These are phyloP conservation scores for Enteromius radiatus DNA, from an alignment of 2,797 vertebrate genomes.

Conservation along the genomic window DNA sequence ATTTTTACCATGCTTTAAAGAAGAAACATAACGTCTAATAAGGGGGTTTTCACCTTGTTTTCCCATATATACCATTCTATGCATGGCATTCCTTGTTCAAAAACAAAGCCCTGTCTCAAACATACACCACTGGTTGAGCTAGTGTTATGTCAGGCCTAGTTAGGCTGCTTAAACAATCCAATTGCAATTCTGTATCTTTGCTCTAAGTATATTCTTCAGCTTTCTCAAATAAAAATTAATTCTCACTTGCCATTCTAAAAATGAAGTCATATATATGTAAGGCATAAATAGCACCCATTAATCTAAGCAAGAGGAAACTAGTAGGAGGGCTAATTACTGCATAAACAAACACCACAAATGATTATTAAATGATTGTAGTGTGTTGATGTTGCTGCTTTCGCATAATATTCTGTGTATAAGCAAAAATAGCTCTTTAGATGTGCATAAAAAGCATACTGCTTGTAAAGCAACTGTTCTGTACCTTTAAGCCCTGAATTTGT, in stretches of 20 bases:
- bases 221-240: not conserved
- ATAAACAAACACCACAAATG: slow-evolving; percentile 31
- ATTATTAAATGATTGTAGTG: slow-evolving; percentile 45
- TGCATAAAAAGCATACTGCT: not conserved
- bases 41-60: not conserved
- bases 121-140: not conserved
- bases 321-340: slow-evolving; percentile 29
- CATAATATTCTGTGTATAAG: not conserved
- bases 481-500: not conserved
- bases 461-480: not conserved
- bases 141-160: not conserved
- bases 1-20: not conserved
- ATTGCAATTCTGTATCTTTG: not conserved
- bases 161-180: not conserved
- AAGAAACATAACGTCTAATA: not conserved
- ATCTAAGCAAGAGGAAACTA: slow-evolving; percentile 10
- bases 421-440: slow-evolving; percentile 9
- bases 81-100: not conserved
- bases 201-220: not conserved
- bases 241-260: not conserved
- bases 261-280: not conserved
- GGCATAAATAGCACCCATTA: not conserved
- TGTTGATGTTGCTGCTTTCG: not conserved
- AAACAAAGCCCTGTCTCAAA: not conserved
- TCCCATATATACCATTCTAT: not conserved